phyloP scores from a whole-genome alignment of 2,888 invertebrate species.

The Drosophila seclusa region DNA sequence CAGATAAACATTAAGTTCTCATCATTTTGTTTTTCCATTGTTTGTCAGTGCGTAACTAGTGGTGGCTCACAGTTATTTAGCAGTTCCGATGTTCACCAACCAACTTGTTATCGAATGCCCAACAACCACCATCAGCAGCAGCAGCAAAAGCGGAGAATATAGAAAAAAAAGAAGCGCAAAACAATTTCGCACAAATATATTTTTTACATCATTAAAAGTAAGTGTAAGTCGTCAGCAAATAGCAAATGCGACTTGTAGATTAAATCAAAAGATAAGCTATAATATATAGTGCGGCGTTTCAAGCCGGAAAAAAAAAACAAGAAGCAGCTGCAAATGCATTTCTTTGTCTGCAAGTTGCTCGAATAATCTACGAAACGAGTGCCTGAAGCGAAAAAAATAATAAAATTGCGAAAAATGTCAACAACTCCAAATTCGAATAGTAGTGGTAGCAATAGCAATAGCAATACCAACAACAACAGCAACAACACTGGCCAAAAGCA shows the following conservation, averaged over 20 bases:
- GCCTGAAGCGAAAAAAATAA: slow-evolving; percentile 29
- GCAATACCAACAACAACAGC: slow-evolving; percentile 54
- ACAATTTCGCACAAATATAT: slow-evolving; percentile 52
- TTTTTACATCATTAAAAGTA: slow-evolving; percentile 43
- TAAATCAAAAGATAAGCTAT: slow-evolving; percentile 41
- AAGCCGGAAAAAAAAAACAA: slow-evolving; percentile 6
- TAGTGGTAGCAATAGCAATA: slow-evolving; percentile 79
- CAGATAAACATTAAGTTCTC: background rate
- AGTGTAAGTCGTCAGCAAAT: slow-evolving; percentile 43
- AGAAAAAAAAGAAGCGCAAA: slow-evolving; percentile 38
- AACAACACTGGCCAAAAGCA: slow-evolving; percentile 57
- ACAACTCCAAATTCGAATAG: slow-evolving; percentile 82
- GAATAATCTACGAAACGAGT: slow-evolving; percentile 48
- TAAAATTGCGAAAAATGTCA: slow-evolving; percentile 77
- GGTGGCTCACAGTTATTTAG: background rate
- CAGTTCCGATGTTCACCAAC: slow-evolving; percentile 19
- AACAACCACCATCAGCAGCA: slow-evolving; percentile 26
- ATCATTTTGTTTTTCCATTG: slow-evolving; percentile 1
- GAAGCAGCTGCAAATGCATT: slow-evolving; percentile 50
- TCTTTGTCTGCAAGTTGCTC: slow-evolving; percentile 61
- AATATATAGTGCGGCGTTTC: slow-evolving; percentile 9
- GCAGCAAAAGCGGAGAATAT: slow-evolving; percentile 38
- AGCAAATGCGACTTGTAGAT: slow-evolving; percentile 62
- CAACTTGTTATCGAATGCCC: slow-evolving; percentile 30
- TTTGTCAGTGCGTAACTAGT: background rate